A percentile compares a stretch with the other conserved stretches of the same genome.
Conservation (phyloP, 2,888 invertebrate species). For the Cerastoderma edule region DNA sequence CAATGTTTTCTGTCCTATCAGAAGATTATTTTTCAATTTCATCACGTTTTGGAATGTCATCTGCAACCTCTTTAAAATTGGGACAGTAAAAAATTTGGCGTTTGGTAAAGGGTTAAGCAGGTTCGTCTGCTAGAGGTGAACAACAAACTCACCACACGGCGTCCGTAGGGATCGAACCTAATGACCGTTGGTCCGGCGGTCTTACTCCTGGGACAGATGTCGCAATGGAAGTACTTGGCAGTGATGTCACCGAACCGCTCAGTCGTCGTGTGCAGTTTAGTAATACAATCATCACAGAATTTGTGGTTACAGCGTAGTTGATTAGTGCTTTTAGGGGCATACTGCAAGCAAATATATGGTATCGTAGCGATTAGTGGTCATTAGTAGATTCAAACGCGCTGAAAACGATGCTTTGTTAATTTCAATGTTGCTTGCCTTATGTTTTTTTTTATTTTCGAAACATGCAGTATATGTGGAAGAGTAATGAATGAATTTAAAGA, state of each 20-base stretch:
- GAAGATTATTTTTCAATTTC: neutral
- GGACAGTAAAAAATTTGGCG: neutral
- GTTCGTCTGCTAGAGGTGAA: neutral
- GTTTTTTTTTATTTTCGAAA: too few species aligned
- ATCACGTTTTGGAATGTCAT: neutral
- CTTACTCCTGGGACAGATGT: conserved; percentile 34
- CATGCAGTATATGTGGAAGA: too few species aligned
- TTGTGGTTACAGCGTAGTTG: conserved; percentile 38
- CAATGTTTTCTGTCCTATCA: neutral
- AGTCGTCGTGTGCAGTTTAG: conserved; percentile 33
- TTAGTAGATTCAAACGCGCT: too few species aligned
- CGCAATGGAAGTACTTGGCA: conserved; percentile 44
- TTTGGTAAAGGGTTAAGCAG: neutral
- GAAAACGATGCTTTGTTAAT: too few species aligned
- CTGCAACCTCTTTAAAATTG: neutral
- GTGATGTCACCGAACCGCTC: conserved; percentile 41
- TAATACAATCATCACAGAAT: conserved; percentile 48
- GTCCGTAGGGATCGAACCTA: conserved; percentile 42
- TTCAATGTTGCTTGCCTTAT: too few species aligned
- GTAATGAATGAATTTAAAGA: too few species aligned
- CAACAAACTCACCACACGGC: conserved; percentile 43
- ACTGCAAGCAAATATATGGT: too few species aligned
- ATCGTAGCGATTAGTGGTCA: too few species aligned
- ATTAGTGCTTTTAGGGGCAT: conserved; percentile 41
- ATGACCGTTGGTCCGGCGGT: conserved; percentile 36